A percentile compares a stretch with the other conserved stretches of the same genome.
These are phyloP conservation scores for Peromyscus melanophrys DNA, from an alignment of 2,797 vertebrate species.

Conservation along the genomic window DNA sequence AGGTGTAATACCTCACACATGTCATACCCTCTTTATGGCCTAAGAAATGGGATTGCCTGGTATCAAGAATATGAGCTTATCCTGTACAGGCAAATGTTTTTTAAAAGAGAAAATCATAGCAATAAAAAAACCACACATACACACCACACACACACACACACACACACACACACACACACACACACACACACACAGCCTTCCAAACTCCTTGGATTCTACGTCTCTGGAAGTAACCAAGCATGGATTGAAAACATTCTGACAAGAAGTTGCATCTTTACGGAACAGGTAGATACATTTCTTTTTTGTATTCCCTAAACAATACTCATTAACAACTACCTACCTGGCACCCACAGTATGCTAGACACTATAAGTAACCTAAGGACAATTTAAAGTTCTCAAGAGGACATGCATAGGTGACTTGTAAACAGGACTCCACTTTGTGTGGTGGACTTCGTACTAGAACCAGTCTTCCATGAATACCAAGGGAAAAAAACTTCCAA, in stretches of 20 bases:
- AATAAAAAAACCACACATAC: background rate
- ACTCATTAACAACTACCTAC: background rate
- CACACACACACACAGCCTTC: background rate
- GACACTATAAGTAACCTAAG: background rate
- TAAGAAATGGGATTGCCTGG: background rate
- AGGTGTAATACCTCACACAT: background rate
- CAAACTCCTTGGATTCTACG: background rate
- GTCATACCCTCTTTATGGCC: background rate
- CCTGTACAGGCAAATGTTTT: background rate
- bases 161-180: background rate
- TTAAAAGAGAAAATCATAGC: background rate
- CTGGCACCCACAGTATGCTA: background rate
- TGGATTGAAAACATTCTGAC: background rate
- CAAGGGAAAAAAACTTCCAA: background rate
- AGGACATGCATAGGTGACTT: background rate
- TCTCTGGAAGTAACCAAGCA: background rate
- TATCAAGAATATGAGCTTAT: background rate
- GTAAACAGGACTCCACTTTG: background rate
- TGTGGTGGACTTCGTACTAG: background rate
- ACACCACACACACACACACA: background rate
- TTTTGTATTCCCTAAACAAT: background rate
- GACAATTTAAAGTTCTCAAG: background rate
- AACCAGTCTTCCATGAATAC: background rate
- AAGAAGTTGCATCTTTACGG: background rate
- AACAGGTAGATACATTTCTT: background rate